Evolutionary conservation across 2,113 vertebrate genomes (phyloP), one percentile per base, ranked within the genome.

Genomic region (Cairina moschata): DNA sequence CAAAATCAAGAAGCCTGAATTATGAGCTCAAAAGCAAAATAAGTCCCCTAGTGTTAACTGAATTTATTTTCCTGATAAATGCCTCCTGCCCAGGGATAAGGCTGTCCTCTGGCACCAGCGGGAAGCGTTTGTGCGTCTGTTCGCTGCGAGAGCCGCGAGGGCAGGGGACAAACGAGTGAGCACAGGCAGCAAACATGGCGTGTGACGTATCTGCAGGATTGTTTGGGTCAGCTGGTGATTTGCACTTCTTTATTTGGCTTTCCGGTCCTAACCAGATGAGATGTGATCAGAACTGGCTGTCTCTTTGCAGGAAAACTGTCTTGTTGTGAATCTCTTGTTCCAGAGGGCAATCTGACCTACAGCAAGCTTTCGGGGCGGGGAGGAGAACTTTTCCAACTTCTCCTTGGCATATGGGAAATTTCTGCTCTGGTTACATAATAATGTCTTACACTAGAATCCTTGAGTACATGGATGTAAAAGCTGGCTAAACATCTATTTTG

Each of bases 381-480:
- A 25, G 50, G 50, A 52, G 23, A 25, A 36, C 40, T 50, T 31
- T 9, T 3, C 73, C 52, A 7, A 21, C 3, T 2, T 67, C 16
- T 16, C 7, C 59, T 36, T 62, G 18, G 21, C 8, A 1, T 5
- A 3, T 1, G 3, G 5, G 44, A 32, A 7, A 42, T 12, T 77
- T 21, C 77, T 76, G 29, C 38, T 72, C 48, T 58, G 48, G 12
- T n/a, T 72, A 25, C 2, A 0, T 4, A 10, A 9, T 16, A 81
- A 15, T 46, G 17, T 55, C 29, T 23, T 6, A 2, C 18, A 29
- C 44, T 83, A 68, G 29, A 76, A 56, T 54, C 60, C 36, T 81
- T 77, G 69, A 31, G 14, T 36, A 5, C 0, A 0, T 4, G 1
- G n/a, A 17, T 13, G 12, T 4, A 14, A 38, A 26, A 67, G 8